phyloP scores from a whole-genome alignment of 1,140 invertebrate species.

The Mizuhopecten yessoensis region DNA sequence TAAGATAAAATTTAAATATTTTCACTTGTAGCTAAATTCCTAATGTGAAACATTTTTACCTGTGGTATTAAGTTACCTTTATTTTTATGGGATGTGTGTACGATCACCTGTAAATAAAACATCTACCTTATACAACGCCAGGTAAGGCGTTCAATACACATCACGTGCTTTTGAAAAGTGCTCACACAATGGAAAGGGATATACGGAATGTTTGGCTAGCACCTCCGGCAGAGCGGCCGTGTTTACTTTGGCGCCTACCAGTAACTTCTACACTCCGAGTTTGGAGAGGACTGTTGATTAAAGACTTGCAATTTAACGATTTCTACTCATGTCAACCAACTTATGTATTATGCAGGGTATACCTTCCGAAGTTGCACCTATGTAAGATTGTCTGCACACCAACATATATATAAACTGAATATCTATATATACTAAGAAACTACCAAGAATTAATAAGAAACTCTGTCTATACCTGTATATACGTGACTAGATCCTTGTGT shows the following conservation, averaged over 20 bases:
- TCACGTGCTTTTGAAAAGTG: background rate
- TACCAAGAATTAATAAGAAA: too few relatives aligned
- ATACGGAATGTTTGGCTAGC: background rate
- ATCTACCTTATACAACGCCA: background rate
- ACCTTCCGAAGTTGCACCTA: too few relatives aligned
- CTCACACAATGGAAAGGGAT: background rate
- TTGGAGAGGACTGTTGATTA: background rate
- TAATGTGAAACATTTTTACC: background rate
- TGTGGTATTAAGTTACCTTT: background rate
- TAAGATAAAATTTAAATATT: conserved; percentile 3
- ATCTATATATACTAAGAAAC: too few relatives aligned
- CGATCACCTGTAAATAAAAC: background rate
- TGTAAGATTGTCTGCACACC: too few relatives aligned
- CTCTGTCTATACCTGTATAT: background rate
- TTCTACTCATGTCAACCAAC: too few relatives aligned
- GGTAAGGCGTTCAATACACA: background rate
- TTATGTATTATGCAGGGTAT: too few relatives aligned
- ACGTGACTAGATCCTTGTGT: background rate
- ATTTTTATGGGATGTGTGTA: background rate
- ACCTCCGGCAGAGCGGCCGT: background rate
- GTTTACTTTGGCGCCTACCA: background rate
- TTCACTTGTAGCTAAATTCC: background rate
- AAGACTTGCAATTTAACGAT: too few relatives aligned
- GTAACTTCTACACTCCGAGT: background rate
- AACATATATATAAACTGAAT: too few relatives aligned